These are phyloP conservation scores for Nerophis ophidion DNA, from an alignment of 2,113 vertebrate species.

Conservation along the genomic window DNA sequence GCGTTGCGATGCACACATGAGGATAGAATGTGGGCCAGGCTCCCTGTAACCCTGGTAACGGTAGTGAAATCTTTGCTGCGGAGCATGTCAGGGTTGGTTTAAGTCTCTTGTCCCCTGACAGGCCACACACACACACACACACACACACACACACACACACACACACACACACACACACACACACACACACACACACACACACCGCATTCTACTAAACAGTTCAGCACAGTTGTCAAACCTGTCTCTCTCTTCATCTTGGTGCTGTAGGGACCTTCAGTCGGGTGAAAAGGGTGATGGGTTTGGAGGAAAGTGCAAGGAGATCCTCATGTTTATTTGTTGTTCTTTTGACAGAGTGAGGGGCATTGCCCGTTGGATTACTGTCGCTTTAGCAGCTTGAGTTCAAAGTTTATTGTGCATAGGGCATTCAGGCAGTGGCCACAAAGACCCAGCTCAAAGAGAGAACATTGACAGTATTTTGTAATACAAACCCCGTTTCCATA, in stretches of 20 bases:
- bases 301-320: slow-evolving; percentile 24
- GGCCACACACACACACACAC: slow-evolving; percentile 67
- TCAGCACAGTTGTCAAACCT: slow-evolving; percentile 56
- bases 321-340: slow-evolving; percentile 65
- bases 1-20: slow-evolving; percentile 61
- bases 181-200: slow-evolving; percentile 64
- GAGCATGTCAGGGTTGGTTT: slow-evolving; percentile 73
- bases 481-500: too few species aligned
- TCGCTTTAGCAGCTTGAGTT: slow-evolving; percentile 19
- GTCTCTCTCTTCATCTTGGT: slow-evolving; percentile 25
- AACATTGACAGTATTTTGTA: not conserved
- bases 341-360: slow-evolving; percentile 12
- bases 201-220: slow-evolving; percentile 45
- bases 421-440: slow-evolving; percentile 4
- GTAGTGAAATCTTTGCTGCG: slow-evolving; percentile 63
- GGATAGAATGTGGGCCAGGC: slow-evolving; percentile 72
- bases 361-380: slow-evolving; percentile 21
- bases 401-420: slow-evolving; percentile 5
- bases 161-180: slow-evolving; percentile 64
- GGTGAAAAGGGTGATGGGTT: slow-evolving; percentile 1
- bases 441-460: slow-evolving; percentile 20
- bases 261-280: slow-evolving; percentile 49
- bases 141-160: slow-evolving; percentile 64
- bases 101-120: slow-evolving; percentile 60
- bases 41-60: slow-evolving; percentile 80